Evolutionary conservation across 2,113 vertebrate species (phyloP).

Genomic region (Galbula dea): DNA sequence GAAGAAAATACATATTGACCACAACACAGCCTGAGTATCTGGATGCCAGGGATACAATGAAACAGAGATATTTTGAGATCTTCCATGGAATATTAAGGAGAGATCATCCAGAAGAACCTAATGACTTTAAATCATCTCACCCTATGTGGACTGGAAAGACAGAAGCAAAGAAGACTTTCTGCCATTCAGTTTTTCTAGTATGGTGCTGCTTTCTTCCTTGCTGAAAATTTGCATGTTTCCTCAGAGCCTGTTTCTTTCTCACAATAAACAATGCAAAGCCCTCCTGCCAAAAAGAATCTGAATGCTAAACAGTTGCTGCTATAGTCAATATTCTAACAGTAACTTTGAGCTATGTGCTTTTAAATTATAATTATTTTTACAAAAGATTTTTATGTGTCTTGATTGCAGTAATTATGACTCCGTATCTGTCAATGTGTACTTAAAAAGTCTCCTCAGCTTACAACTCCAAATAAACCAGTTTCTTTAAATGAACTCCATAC

Average conservation of each 20-base stretch:
- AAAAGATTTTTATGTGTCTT: slow-evolving; percentile 70
- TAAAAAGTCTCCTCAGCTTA: slow-evolving; percentile 54
- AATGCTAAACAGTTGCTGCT: slow-evolving; percentile 76
- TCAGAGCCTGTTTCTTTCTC: slow-evolving; percentile 76
- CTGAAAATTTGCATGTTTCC: slow-evolving; percentile 78
- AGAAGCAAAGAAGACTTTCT: background rate
- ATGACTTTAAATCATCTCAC: background rate
- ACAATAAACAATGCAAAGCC: slow-evolving; percentile 80
- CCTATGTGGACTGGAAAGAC: background rate
- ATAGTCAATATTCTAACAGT: slow-evolving; percentile 71
- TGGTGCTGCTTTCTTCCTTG: slow-evolving; percentile 65
- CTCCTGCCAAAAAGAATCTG: slow-evolving; percentile 78
- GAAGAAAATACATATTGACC: slow-evolving; percentile 2
- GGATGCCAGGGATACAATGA: background rate
- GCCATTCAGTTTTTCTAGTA: slow-evolving; percentile 51
- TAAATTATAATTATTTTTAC: slow-evolving; percentile 73
- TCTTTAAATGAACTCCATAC: slow-evolving; percentile 50
- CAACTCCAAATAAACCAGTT: slow-evolving; percentile 38
- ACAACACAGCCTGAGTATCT: background rate
- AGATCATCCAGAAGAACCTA: background rate
- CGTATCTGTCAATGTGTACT: slow-evolving; percentile 52
- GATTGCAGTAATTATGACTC: slow-evolving; percentile 69
- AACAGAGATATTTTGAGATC: background rate
- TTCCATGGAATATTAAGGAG: background rate
- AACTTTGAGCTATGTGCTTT: slow-evolving; percentile 69